Evolutionary conservation across 2,888 invertebrate species (phyloP).

Genomic region (Sinopyrophorus schimmeli): DNA sequence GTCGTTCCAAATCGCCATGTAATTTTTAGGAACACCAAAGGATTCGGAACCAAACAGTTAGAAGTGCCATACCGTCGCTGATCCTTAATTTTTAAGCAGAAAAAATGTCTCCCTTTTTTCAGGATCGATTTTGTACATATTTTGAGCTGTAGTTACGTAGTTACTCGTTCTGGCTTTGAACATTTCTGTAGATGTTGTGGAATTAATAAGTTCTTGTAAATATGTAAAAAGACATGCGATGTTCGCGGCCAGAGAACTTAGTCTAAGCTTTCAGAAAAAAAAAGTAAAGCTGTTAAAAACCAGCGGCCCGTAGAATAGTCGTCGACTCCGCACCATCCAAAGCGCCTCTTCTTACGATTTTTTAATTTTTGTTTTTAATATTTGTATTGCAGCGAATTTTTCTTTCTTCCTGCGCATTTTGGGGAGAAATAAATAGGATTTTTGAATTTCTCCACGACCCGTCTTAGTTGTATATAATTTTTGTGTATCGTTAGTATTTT

Average conservation of each 20-base stretch:
- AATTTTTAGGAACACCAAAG: slow-evolving; percentile 35
- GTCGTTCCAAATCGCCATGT: slow-evolving; percentile 32
- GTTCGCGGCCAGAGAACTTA: slow-evolving; percentile 17
- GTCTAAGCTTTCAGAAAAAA: slow-evolving; percentile 30
- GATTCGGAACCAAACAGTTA: slow-evolving; percentile 54
- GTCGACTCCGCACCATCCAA: slow-evolving; percentile 26
- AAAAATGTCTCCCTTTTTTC: slow-evolving; percentile 35
- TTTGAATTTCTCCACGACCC: slow-evolving; percentile 48
- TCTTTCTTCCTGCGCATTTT: slow-evolving; percentile 33
- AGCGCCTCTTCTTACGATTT: slow-evolving; percentile 19
- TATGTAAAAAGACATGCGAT: slow-evolving; percentile 7
- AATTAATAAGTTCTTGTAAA: too few species aligned
- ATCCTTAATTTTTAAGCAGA: slow-evolving; percentile 25
- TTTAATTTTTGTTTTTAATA: slow-evolving; percentile 26
- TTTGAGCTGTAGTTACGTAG: slow-evolving; percentile 21
- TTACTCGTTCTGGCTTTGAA: slow-evolving; percentile 20
- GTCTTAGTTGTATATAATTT: slow-evolving; percentile 48
- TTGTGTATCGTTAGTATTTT: slow-evolving; percentile 36
- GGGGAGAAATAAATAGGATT: slow-evolving; percentile 45
- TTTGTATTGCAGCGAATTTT: slow-evolving; percentile 20
- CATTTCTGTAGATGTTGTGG: slow-evolving; percentile 7
- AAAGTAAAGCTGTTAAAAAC: slow-evolving; percentile 32
- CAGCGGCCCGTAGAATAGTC: slow-evolving; percentile 33
- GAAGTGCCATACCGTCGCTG: slow-evolving; percentile 54
- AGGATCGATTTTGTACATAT: slow-evolving; percentile 46